These are phyloP conservation scores for Takifugu rubripes DNA, from an alignment of 2,797 vertebrate species.

Conservation along the genomic window DNA sequence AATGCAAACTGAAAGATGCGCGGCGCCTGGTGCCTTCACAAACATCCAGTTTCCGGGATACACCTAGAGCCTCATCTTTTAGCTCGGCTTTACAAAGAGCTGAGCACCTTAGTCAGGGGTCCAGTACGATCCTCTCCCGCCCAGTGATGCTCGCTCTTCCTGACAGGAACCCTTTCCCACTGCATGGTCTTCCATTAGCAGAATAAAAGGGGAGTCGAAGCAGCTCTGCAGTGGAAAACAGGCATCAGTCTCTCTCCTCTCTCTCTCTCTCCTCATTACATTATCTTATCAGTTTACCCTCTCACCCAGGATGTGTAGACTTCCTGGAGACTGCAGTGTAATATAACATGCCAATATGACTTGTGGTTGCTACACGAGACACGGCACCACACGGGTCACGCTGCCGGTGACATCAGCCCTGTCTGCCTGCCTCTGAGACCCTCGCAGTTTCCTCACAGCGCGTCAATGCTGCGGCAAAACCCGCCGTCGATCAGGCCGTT, in stretches of 20 bases:
- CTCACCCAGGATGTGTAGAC: conserved; percentile 67
- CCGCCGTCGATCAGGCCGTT: conserved; percentile 64
- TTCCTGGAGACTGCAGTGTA: conserved; percentile 74
- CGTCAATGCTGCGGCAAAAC: conserved; percentile 54
- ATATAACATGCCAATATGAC: conserved; percentile 72
- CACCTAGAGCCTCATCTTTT: conserved; percentile 27
- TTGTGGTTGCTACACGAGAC: conserved; percentile 76
- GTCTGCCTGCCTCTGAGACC: conserved; percentile 57
- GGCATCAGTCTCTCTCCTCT: conserved; percentile 12
- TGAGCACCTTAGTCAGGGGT: conserved; percentile 34
- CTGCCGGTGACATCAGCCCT: conserved; percentile 65
- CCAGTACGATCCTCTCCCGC: conserved; percentile 39
- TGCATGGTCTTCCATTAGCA: too few species aligned
- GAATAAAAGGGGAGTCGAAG: conserved; percentile 29
- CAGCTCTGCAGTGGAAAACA: conserved; percentile 19
- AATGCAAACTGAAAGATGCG: conserved; percentile 67
- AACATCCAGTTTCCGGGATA: conserved; percentile 52
- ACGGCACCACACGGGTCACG: conserved; percentile 67
- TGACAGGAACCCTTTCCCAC: conserved; percentile 41
- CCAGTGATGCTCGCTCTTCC: conserved; percentile 53
- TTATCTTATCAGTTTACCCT: conserved; percentile 77
- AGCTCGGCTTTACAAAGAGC: conserved; percentile 32
- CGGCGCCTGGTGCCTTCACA: conserved; percentile 60
- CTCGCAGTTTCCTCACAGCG: conserved; percentile 68
- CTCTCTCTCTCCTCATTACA: conserved; percentile 56